Conservation (phyloP, 2,113 vertebrate species). For the Tychaedon coryphoeus region DNA sequence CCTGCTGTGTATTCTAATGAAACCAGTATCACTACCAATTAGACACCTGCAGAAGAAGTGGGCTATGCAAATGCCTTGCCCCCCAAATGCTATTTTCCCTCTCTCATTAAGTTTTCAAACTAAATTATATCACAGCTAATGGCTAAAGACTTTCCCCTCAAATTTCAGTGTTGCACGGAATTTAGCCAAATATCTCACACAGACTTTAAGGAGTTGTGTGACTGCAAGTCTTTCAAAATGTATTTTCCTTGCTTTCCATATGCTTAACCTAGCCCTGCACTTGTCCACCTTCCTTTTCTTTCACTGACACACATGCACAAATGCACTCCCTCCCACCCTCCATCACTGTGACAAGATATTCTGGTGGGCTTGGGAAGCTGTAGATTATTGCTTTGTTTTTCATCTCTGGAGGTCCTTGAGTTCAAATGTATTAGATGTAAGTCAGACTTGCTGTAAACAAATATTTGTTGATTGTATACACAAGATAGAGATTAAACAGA, state of each 20-base stretch:
- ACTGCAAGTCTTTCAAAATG: neutral
- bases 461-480: constrained; percentile 14
- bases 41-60: constrained; percentile 55
- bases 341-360: neutral
- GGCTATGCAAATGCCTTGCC: constrained; percentile 38
- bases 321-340: neutral
- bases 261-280: neutral
- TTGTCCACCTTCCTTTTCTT: neutral
- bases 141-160: constrained; percentile 10
- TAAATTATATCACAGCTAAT: constrained; percentile 33
- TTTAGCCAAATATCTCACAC: neutral
- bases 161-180: neutral
- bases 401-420: constrained; percentile 39
- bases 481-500: neutral
- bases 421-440: constrained; percentile 55
- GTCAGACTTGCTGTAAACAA: constrained; percentile 38
- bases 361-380: neutral
- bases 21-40: constrained; percentile 48
- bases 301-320: neutral
- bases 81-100: constrained; percentile 38
- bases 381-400: constrained; percentile 46
- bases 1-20: constrained; percentile 57
- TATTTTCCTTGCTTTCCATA: neutral
- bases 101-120: constrained; percentile 55
- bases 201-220: constrained; percentile 14